A percentile compares a stretch with the other conserved stretches of the same genome.
These are phyloP conservation scores for Camponotus vicinus DNA, from an alignment of 1,140 invertebrate genomes.

Conservation along the genomic window DNA sequence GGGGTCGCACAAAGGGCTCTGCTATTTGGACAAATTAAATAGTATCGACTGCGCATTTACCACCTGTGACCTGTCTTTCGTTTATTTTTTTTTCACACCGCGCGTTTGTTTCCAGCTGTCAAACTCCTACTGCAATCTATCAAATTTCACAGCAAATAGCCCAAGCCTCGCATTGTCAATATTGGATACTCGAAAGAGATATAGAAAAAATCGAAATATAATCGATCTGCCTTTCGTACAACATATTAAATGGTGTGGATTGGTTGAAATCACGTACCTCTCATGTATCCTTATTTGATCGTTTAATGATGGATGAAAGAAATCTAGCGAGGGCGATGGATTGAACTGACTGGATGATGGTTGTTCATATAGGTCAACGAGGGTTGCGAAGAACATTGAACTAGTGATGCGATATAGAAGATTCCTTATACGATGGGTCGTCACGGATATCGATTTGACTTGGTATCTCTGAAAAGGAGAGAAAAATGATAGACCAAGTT, in stretches of 20 bases:
- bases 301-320: constrained; percentile 16
- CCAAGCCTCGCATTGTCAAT: constrained; percentile 28
- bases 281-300: not conserved
- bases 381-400: constrained; percentile 11
- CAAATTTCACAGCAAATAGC: constrained; percentile 55
- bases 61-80: constrained; percentile 38
- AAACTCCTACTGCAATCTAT: constrained; percentile 64
- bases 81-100: constrained; percentile 8
- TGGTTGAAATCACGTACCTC: not conserved
- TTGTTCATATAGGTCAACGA: not conserved
- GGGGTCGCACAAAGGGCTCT: constrained; percentile 35
- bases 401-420: not conserved
- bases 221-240: not conserved
- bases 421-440: not conserved
- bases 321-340: not conserved
- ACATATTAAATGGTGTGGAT: not conserved
- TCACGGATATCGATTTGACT: constrained; percentile 31
- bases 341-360: constrained; percentile 7
- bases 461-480: not conserved
- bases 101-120: constrained; percentile 54
- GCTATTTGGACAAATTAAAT: constrained; percentile 70
- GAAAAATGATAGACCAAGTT: constrained; percentile 2
- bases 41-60: constrained; percentile 31
- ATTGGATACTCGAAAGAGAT: not conserved
- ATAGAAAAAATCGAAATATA: not conserved